Percentiles rank a stretch among this genome's conserved stretches.
phyloP scores from a whole-genome alignment of 2,888 invertebrate species.

The Xiphydria camelus region DNA sequence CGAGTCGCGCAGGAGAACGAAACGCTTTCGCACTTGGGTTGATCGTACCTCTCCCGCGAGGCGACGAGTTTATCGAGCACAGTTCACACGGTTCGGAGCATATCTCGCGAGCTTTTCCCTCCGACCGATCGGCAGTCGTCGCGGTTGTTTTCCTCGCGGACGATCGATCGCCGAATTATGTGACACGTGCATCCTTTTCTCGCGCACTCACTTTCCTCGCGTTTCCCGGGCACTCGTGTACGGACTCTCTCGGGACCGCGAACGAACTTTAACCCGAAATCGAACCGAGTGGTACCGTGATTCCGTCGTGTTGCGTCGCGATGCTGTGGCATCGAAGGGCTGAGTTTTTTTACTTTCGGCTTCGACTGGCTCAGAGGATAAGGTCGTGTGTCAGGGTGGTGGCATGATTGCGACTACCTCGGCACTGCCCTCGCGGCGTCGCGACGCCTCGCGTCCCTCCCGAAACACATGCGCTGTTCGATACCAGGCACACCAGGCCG shows the following conservation, averaged over 20 bases:
- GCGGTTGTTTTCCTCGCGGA: not conserved
- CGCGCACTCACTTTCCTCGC: conserved; percentile 19
- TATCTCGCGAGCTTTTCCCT: too few relatives aligned
- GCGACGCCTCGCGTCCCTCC: conserved; percentile 39
- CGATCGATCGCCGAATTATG: not conserved
- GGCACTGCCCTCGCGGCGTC: conserved; percentile 47
- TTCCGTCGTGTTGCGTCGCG: conserved; percentile 29
- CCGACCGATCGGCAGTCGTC: conserved; percentile 19
- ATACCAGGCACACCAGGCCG: conserved; percentile 21
- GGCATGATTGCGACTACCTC: conserved; percentile 55
- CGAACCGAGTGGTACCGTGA: conserved; percentile 47
- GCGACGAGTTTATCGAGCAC: too few relatives aligned
- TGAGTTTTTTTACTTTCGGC: conserved; percentile 16
- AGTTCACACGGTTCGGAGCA: too few relatives aligned
- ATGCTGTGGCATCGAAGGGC: conserved; percentile 14
- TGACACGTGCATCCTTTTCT: conserved; percentile 30
- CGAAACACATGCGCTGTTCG: conserved; percentile 44
- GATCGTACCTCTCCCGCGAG: too few relatives aligned
- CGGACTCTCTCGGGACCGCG: conserved; percentile 1
- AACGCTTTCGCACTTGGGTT: too few relatives aligned
- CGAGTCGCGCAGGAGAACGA: too few relatives aligned
- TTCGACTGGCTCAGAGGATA: conserved; percentile 35
- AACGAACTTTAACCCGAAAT: not conserved
- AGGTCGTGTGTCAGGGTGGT: conserved; percentile 51
- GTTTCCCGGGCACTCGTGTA: not conserved